Evolutionary conservation across 2,113 vertebrate genomes (phyloP), one percentile per base, ranked within the genome.

Genomic region (Talpa occidentalis): DNA sequence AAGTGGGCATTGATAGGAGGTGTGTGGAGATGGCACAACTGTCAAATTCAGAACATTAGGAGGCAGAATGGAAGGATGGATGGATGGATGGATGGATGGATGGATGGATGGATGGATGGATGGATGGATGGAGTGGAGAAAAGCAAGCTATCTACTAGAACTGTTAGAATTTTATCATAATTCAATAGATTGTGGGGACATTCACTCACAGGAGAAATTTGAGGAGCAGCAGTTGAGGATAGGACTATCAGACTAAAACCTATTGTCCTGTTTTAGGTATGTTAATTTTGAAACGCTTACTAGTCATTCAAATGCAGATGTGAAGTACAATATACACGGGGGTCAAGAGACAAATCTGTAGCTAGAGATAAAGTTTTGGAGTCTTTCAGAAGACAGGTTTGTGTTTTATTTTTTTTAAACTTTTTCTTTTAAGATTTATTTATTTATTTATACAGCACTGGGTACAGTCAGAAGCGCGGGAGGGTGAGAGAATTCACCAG

Each of bases 1-100:
- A 11, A 4, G 17, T 49, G 56, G 10, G 21, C 35, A 59, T 19
- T 32, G 30, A 54, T n/a, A n/a, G 8, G 52, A 78, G 49, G 69
- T 56, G 4, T 35, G 32, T 72, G 19, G 19, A 79, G 21, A 90
- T 28, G 24, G 28, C 40, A 70, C 70, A 78, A 19, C 24, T 72
- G 40, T 40, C 73, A 62, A 37, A 94, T 77, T 89, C 60, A 77
- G 30, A 78, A 92, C 70, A 77, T 42, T 81, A 72, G 54, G 35
- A 82, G 15, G 14, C 60, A 30, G 15, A 24, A 4, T 49, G 30
- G 32, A 24, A n/a, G 5, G 22, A 21, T 6, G n/a, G 56, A 35
- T 35, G 30, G 66, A 47, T n/a, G 14, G 62, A 42, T 49, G 35
- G 8, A 24, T 89, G 49, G 49, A 42, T 44, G 22, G 19, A 37